Base-by-base conservation (phyloP, 2,797 vertebrate genomes). In the Sebastes jordani region DNA sequence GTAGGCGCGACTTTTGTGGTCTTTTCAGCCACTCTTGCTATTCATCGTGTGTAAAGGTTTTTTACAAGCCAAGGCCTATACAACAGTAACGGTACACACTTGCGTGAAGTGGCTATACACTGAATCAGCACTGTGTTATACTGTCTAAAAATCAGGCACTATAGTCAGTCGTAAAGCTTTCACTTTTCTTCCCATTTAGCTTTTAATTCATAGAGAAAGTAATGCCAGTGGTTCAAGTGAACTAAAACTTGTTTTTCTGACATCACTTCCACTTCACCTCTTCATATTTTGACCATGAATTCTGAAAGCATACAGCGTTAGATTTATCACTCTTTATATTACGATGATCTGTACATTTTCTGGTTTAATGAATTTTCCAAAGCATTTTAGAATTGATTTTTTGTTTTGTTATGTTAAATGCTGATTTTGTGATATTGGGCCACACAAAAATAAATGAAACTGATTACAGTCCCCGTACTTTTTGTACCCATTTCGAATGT, bases 191-290 rank as follows among this genome's bases (percentile, higher is more conserved):
- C 34, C 14, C 11, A 29, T 7, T 20, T 4, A 9, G 9, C 34
- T 84, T 66, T 58, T 23, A 25, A 18, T 75, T 46, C 18, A 62
- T 66, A 71, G 64, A 46, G 14, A 30, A 59, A 72, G 58, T 52
- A n/a, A 71, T 20, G 13, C 61, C 32, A 42, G 29, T 25, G 23
- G 36, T 80, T 70, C 4, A 61, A 49, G 13, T 54, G 6, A 34
- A 56, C 18, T 23, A 11, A 55, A 18, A 63, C 30, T 13, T 71
- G 59, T 66, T 52, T 5, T 58, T 76, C 27, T 22, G 62, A 63
- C 23, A 23, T 23, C 23, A 23, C 23, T 2, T 23, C 23, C 23
- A 63, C 68, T 11, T 20, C 22, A 36, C 22, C 16, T 30, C 62
- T 60, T 55, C 58, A 74, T 59, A 38, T 67, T 3, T 59, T 10